Conservation (phyloP, 2,797 vertebrate species). For the Phoebastria nigripes region DNA sequence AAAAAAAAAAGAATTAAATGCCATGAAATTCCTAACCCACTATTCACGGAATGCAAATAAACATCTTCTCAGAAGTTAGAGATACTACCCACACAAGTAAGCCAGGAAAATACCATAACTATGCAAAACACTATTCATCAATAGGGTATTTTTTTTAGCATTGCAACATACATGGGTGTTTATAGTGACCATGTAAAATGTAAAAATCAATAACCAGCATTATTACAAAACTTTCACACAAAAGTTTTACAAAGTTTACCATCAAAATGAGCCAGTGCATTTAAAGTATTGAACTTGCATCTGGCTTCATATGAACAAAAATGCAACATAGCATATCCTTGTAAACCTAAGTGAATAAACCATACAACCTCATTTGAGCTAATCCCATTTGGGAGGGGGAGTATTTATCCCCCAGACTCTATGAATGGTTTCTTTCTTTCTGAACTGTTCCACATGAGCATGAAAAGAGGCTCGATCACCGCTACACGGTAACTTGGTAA, state of each 20-base stretch:
- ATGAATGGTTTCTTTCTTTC: not conserved
- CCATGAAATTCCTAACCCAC: not conserved
- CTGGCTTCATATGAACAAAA: not conserved
- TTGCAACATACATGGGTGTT: not conserved
- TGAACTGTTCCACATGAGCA: not conserved
- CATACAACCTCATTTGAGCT: not conserved
- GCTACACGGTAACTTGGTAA: not conserved
- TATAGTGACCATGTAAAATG: not conserved
- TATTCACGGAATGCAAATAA: not conserved
- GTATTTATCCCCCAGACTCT: not conserved
- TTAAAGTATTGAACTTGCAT: not conserved
- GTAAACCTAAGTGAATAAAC: not conserved
- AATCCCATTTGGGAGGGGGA: accelerated
- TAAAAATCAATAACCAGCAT: not conserved
- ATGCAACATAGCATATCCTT: not conserved
- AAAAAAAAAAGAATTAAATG: not conserved
- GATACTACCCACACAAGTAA: not conserved
- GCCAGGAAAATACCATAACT: not conserved
- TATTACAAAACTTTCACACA: not conserved
- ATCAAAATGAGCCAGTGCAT: not conserved
- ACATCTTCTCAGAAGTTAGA: not conserved
- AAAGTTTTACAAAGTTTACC: not conserved
- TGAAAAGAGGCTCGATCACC: not conserved
- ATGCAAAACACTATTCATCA: not conserved
- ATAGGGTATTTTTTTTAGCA: not conserved